Percentiles rank a stretch among this genome's conserved stretches.
Conservation (phyloP, 2,888 invertebrate genomes). For the Argynnis bischoffii region DNA sequence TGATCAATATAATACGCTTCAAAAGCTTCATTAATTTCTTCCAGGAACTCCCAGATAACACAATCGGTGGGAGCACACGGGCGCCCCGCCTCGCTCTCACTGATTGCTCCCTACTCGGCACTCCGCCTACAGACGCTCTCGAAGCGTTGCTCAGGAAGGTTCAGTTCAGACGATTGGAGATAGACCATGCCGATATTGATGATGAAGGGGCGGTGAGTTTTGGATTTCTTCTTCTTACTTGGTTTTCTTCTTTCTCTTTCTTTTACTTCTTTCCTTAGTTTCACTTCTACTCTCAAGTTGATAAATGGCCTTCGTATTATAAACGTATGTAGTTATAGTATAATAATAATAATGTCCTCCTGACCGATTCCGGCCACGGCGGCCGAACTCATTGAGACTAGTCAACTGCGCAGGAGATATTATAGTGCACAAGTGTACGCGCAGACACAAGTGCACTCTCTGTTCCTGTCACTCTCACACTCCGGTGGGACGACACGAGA, state of each 20-base stretch:
- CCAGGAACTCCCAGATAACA: conserved; percentile 66
- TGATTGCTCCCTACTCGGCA: conserved; percentile 83
- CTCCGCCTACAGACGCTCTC: conserved; percentile 88
- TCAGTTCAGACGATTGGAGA: conserved; percentile 86
- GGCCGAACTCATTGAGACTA: no score
- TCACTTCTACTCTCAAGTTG: no score
- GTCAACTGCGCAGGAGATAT: no score
- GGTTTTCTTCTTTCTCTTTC: no score
- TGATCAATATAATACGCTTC: neutral
- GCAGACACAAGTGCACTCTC: no score
- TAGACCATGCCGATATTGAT: conserved; percentile 86
- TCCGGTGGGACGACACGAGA: no score
- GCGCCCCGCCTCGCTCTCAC: conserved; percentile 82
- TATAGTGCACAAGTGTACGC: no score
- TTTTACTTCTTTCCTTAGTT: neutral
- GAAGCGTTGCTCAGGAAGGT: conserved; percentile 92
- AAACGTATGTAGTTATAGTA: no score
- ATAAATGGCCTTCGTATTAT: no score
- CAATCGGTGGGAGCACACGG: conserved; percentile 72
- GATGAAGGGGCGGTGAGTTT: conserved; percentile 85
- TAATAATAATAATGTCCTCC: no score
- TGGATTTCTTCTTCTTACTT: neutral
- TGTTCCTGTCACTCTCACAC: no score
- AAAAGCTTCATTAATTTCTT: conserved; percentile 27
- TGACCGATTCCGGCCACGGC: no score